Percentiles rank a stretch among this genome's conserved stretches.
These are phyloP conservation scores for Nomada lathburiana DNA, from an alignment of 2,888 invertebrate species.

Conservation along the genomic window DNA sequence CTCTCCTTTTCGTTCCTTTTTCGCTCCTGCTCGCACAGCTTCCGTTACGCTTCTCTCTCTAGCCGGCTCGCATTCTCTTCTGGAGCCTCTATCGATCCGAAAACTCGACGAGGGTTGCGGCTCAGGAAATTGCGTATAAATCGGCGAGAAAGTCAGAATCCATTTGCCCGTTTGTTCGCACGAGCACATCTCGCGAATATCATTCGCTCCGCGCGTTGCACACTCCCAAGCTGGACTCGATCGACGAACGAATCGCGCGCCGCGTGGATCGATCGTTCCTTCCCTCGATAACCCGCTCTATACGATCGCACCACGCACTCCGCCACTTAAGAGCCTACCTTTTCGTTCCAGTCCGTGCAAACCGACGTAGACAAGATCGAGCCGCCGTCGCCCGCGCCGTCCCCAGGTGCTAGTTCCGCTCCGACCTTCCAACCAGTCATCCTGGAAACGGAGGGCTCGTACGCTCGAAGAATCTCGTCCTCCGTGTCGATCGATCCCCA, in stretches of 20 bases:
- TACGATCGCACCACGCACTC: background rate
- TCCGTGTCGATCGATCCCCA: conserved; percentile 7
- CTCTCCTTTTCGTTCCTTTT: background rate
- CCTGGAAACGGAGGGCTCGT: conserved; percentile 65
- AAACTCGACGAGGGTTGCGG: conserved; percentile 40
- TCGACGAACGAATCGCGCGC: too few species aligned
- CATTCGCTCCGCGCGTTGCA: background rate
- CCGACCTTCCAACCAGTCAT: conserved; percentile 54
- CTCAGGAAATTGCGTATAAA: conserved; percentile 54
- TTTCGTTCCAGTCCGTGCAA: conserved; percentile 51
- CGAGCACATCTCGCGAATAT: background rate
- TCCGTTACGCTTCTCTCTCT: background rate
- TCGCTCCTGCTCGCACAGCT: background rate
- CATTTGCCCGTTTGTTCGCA: background rate
- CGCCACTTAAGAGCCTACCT: background rate
- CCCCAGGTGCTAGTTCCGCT: conserved; percentile 34
- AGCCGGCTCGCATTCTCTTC: conserved; percentile 21
- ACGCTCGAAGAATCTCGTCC: conserved; percentile 42
- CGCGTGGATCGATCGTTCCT: too few species aligned
- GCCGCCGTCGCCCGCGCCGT: conserved; percentile 53
- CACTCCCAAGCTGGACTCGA: too few species aligned
- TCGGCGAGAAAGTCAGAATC: conserved; percentile 41
- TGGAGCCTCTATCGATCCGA: conserved; percentile 57
- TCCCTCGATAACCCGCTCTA: too few species aligned
- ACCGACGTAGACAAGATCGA: conserved; percentile 59